These are phyloP conservation scores for Pelochelys cantorii DNA, from an alignment of 2,797 vertebrate species.

Conservation along the genomic window DNA sequence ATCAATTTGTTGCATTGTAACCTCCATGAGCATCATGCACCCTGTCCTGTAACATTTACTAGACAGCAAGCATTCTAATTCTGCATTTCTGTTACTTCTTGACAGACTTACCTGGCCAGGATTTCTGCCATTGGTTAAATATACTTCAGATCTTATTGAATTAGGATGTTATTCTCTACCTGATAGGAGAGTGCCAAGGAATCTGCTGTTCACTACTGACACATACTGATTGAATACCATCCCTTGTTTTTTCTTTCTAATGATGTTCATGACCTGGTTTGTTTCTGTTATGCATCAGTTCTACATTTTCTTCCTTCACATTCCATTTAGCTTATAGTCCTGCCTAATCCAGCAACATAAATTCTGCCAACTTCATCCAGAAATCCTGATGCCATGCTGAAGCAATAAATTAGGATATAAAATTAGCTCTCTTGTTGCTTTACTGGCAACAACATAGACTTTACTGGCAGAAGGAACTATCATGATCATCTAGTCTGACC, in stretches of 20 bases:
- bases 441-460: neutral
- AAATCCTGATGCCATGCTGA: neutral
- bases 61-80: neutral
- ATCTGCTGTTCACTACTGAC: neutral
- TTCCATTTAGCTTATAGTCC: neutral
- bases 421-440: neutral
- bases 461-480: neutral
- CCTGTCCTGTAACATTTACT: neutral
- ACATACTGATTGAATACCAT: neutral
- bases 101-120: neutral
- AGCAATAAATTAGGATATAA: neutral
- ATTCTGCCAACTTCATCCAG: neutral
- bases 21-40: neutral
- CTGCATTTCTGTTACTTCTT: neutral
- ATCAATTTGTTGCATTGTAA: neutral
- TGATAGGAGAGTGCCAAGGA: constrained; percentile 52
- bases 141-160: neutral
- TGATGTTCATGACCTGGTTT: neutral
- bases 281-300: neutral
- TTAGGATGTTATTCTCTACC: constrained; percentile 20
- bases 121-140: constrained; percentile 13
- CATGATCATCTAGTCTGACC: neutral
- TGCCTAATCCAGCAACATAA: neutral
- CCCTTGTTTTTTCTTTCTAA: constrained; percentile 22
- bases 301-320: neutral